Base-by-base conservation (phyloP, 1,140 invertebrate species). In the Ectropis grisescens region DNA sequence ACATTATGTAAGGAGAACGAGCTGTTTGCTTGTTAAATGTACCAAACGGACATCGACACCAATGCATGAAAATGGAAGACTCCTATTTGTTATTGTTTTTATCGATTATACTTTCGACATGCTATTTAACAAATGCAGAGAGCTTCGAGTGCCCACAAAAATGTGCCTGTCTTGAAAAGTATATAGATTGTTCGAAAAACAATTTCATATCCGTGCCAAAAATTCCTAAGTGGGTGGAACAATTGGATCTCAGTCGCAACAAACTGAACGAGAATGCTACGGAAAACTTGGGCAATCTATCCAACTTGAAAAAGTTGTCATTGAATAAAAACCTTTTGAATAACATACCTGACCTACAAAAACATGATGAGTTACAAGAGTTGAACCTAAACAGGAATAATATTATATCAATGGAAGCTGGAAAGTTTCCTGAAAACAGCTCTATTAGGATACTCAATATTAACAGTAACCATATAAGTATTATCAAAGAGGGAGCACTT, bases 401-500 rank as follows among this genome's bases (percentile, higher is more conserved):
- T 26, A 91, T 93, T 50, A 68, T 55, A 23, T 68, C 58, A 24
- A 86, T 92, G 41, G 84, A 86, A 38, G 71, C 81, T 13, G 82
- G 72, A 6, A 84, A 85, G 13, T 87, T 95, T 50, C 67, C 84
- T 1, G 75, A 83, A 15, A 85, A 94, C 47, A 61, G 60, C 54
- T 66, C 58, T 13, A 54, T 83, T 8, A 71, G 47, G 40, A 55
- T 45, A 42, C 47, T 75, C 23, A 72, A 91, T 69, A 74, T 96
- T 42, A 94, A 91, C 60, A 87, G 82, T 48, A 96, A 95, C 82
- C 85, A 86, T 34, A 89, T 96, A 37, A 80, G 81, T 35, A 66
- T 75, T 7, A 85, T 96, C 15, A 85, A 90, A 53, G 85, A 86
- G 41, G 85, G 86, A 25, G 86, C 87, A 31, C 88, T 96, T 43